A percentile compares a stretch with the other conserved stretches of the same genome.
phyloP scores from a whole-genome alignment of 2,113 vertebrate genomes.

The Mesembrinibis cayennensis region DNA sequence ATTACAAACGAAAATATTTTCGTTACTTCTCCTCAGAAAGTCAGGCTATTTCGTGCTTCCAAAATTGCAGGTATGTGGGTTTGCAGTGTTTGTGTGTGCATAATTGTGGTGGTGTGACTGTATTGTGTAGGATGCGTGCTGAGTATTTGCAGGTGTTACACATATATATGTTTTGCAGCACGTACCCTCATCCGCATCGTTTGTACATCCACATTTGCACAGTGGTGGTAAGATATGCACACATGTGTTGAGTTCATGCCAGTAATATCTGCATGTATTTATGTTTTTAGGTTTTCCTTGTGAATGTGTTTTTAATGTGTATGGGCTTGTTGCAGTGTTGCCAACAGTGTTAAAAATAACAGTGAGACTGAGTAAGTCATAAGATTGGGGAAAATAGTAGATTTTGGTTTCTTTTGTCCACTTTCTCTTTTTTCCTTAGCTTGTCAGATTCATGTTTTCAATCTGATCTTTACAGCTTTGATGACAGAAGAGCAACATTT shows the following conservation, averaged over 20 bases:
- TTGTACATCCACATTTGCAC: neutral
- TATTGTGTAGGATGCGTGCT: neutral
- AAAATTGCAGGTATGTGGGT: neutral
- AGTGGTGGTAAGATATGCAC: neutral
- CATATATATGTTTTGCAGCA: neutral
- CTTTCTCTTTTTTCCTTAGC: neutral
- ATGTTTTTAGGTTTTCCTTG: constrained; percentile 11
- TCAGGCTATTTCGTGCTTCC: neutral
- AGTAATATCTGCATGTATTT: neutral
- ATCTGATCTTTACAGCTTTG: constrained; percentile 3
- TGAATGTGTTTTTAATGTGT: constrained; percentile 13
- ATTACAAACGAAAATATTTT: constrained; percentile 63
- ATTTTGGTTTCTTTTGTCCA: neutral
- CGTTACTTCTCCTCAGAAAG: neutral
- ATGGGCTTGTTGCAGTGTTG: neutral
- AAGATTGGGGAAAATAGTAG: neutral
- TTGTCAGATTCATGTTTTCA: neutral
- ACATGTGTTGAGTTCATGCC: neutral
- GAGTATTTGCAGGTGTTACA: constrained; percentile 38
- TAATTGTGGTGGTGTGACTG: constrained; percentile 1
- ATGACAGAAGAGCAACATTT: neutral
- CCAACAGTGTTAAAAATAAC: constrained; percentile 32
- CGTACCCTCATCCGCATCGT: neutral
- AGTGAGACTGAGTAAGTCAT: neutral
- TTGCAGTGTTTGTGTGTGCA: neutral